These are phyloP conservation scores for Pherbina coryleti DNA, from an alignment of 2,888 invertebrate genomes.

Conservation along the genomic window DNA sequence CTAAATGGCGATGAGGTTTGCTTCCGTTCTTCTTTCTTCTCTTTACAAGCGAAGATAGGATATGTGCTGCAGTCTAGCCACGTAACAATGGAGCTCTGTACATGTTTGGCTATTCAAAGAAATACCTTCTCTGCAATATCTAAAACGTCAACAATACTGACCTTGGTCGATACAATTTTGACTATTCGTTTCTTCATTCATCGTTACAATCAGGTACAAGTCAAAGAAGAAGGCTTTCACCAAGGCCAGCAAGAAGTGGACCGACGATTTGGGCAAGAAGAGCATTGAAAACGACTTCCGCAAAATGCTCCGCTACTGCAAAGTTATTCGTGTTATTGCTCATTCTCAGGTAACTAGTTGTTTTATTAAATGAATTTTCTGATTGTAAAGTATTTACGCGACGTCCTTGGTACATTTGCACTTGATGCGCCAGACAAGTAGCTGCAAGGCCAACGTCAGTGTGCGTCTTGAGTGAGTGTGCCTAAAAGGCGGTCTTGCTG, in stretches of 20 bases:
- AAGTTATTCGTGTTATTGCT: slow-evolving; percentile 93
- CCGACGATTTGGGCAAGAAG: slow-evolving; percentile 95
- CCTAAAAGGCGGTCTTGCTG: slow-evolving; percentile 67
- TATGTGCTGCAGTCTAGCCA: slow-evolving; percentile 43
- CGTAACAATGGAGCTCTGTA: slow-evolving; percentile 50
- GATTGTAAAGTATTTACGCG: slow-evolving; percentile 46
- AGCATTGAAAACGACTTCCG: slow-evolving; percentile 96
- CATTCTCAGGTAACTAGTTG: slow-evolving; percentile 88
- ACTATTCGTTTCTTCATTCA: slow-evolving; percentile 43
- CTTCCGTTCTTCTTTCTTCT: slow-evolving; percentile 63
- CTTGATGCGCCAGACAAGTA: slow-evolving; percentile 45
- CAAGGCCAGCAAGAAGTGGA: slow-evolving; percentile 98
- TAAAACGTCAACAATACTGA: neutral
- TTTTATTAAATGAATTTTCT: neutral
- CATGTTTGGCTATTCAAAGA: slow-evolving; percentile 4
- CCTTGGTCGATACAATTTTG: neutral
- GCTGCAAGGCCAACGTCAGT: slow-evolving; percentile 9
- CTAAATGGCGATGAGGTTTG: slow-evolving; percentile 74
- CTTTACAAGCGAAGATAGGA: slow-evolving; percentile 54
- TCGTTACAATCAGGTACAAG: slow-evolving; percentile 84
- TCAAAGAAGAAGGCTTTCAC: slow-evolving; percentile 99
- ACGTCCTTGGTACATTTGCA: slow-evolving; percentile 66
- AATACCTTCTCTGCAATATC: neutral
- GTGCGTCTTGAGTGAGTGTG: slow-evolving; percentile 54
- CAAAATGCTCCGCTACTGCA: slow-evolving; percentile 99